Conservation (phyloP, 1,140 invertebrate genomes). For the Dendroctonus ponderosae region DNA sequence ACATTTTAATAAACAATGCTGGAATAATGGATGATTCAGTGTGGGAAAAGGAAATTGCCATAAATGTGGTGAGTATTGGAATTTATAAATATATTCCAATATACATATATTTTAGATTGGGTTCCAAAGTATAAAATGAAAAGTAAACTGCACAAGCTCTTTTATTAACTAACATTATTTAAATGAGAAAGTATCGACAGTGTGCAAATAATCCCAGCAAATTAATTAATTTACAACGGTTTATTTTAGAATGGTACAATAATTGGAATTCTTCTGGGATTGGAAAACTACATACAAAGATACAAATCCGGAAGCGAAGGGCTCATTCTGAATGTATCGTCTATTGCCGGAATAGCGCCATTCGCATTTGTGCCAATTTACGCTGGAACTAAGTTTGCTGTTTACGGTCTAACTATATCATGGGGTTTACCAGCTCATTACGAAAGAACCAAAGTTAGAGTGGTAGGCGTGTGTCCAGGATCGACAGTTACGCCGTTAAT, state of each 20-base stretch:
- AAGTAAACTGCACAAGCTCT: neutral
- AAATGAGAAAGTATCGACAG: too few relatives aligned
- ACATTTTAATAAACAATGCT: constrained; percentile 50
- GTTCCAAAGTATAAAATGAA: too few relatives aligned
- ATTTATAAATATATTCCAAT: too few relatives aligned
- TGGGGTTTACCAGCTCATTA: constrained; percentile 36
- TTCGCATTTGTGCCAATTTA: constrained; percentile 38
- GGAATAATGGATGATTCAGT: constrained; percentile 55
- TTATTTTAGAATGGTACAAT: too few relatives aligned
- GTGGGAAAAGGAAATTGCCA: too few relatives aligned
- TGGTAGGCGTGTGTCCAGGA: too few relatives aligned
- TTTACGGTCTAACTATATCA: constrained; percentile 36
- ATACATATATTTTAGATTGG: too few relatives aligned
- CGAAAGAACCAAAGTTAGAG: constrained; percentile 43
- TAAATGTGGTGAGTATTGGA: constrained; percentile 54
- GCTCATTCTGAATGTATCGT: constrained; percentile 41
- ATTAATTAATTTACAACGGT: too few relatives aligned
- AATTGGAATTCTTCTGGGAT: constrained; percentile 38
- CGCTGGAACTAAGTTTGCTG: constrained; percentile 39
- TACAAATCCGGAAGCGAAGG: constrained; percentile 38
- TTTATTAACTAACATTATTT: too few relatives aligned
- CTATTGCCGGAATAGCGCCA: constrained; percentile 33
- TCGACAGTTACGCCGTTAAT: too few relatives aligned
- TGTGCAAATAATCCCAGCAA: too few relatives aligned
- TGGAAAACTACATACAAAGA: constrained; percentile 41